phyloP scores from a whole-genome alignment of 2,797 vertebrate species.

The Urosaurus nigricauda region DNA sequence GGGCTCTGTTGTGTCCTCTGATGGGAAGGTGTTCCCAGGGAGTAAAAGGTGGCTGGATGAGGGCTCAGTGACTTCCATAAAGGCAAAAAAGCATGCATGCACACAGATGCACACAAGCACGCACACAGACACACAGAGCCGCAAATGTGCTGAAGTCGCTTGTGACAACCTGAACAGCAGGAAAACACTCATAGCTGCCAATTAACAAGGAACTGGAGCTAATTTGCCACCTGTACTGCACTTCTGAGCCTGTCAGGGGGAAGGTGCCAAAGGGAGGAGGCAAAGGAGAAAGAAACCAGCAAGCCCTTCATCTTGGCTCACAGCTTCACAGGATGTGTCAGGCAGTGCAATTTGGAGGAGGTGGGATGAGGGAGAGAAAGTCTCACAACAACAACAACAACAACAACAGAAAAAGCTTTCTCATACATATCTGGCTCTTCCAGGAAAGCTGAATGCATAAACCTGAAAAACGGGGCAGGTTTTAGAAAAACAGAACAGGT shows the following conservation, averaged over 20 bases:
- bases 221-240: conserved; percentile 77
- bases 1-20: conserved; percentile 43
- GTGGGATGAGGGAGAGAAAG: neutral
- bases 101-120: conserved; percentile 42
- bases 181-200: conserved; percentile 75
- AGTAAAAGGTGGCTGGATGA: conserved; percentile 34
- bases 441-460: neutral
- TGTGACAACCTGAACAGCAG: conserved; percentile 74
- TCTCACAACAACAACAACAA: neutral
- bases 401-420: neutral
- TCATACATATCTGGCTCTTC: neutral
- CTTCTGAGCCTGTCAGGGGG: conserved; percentile 73
- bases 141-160: conserved; percentile 68
- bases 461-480: neutral
- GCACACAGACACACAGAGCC: fast-evolving
- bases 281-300: neutral
- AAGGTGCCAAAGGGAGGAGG: conserved; percentile 23
- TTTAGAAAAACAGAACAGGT: neutral
- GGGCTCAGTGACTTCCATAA: conserved; percentile 57
- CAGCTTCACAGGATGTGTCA: conserved; percentile 4
- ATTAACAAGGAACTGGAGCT: conserved; percentile 74
- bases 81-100: conserved; percentile 30
- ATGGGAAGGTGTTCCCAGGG: conserved; percentile 36
- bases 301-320: conserved; percentile 57
- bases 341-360: neutral